Evolutionary conservation across 1,140 invertebrate genomes (phyloP), one percentile per base, ranked within the genome.

Genomic region (Teleogryllus occipitalis): DNA sequence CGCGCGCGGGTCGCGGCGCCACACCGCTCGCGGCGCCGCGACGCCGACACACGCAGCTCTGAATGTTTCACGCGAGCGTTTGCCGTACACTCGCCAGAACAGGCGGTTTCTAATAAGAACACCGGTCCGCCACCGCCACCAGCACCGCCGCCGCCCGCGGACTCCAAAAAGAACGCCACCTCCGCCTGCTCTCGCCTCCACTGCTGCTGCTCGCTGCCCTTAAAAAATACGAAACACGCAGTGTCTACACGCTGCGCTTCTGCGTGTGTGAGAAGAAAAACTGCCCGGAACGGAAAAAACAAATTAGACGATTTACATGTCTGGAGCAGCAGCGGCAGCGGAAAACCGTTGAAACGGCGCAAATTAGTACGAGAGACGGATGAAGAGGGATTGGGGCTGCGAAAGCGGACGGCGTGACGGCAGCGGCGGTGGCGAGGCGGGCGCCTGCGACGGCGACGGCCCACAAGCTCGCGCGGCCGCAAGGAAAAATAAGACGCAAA

Each of bases 301-400:
- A 65, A 65, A 65, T 65, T 65, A 65, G 54, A 65, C 54, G 54
- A 65, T 65, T 65, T 65, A 65, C 54, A 65, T 65, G 54, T 65
- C 54, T 65, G 54, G 54, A 65, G 54, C 54, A 65, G 54, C 18
- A 65, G 54, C 18, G 54, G 54, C 54, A 65, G 54, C 54, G 54
- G 54, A 65, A 65, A 65, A 65, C 54, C 54, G 54, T 65, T 65
- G 54, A 65, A 65, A 65, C 54, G 54, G 54, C 54, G 54, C 54
- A 65, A 65, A 65, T 65, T 65, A 65, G 54, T 14, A 65, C 54
- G 54, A 18, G 54, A 65, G 54, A 65, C 54, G 54, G 54, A 65
- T 65, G 54, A 65, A 65, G 54, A 65, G 54, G 54, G 54, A 65
- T 65, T 65, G 54, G 54, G 54, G 54, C 3, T 18, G 54, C 18